Evolutionary conservation across 2,888 invertebrate species (phyloP).

Genomic region (Aplocera efformata): DNA sequence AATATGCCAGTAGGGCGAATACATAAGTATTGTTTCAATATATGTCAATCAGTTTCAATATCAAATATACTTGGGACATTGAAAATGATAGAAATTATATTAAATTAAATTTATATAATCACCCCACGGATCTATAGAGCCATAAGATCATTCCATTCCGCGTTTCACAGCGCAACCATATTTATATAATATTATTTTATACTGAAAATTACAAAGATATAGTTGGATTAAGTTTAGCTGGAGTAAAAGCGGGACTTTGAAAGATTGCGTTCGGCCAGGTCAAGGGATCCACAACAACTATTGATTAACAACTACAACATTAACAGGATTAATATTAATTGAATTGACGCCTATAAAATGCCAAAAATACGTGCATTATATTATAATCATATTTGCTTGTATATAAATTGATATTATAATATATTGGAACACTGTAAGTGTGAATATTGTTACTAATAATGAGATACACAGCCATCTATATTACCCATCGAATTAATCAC

Average conservation of each 20-base stretch:
- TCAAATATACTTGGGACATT: too few species aligned
- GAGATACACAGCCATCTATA: conserved; percentile 29
- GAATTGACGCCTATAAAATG: conserved; percentile 22
- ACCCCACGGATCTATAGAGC: conserved; percentile 31
- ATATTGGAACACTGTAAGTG: conserved; percentile 7
- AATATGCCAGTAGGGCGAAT: conserved; percentile 10
- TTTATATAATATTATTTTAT: conserved; percentile 10
- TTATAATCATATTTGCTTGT: conserved; percentile 7
- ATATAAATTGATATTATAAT: conserved; percentile 11
- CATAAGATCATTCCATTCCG: conserved; percentile 21
- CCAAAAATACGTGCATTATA: conserved; percentile 12
- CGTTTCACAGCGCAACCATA: conserved; percentile 28
- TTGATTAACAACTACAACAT: conserved; percentile 15
- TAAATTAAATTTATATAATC: too few species aligned
- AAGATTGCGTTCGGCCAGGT: conserved; percentile 28
- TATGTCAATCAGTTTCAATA: too few species aligned
- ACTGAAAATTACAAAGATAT: conserved; percentile 33
- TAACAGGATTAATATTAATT: conserved; percentile 8
- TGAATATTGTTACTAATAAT: conserved; percentile 12
- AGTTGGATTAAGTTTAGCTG: conserved; percentile 35
- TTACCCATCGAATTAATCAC: conserved; percentile 22
- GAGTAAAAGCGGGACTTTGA: conserved; percentile 36
- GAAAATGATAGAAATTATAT: too few species aligned
- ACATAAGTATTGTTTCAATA: too few species aligned
- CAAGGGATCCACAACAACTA: conserved; percentile 13